Evolutionary conservation across 2,113 vertebrate genomes (phyloP).

Genomic region (Paralichthys olivaceus): DNA sequence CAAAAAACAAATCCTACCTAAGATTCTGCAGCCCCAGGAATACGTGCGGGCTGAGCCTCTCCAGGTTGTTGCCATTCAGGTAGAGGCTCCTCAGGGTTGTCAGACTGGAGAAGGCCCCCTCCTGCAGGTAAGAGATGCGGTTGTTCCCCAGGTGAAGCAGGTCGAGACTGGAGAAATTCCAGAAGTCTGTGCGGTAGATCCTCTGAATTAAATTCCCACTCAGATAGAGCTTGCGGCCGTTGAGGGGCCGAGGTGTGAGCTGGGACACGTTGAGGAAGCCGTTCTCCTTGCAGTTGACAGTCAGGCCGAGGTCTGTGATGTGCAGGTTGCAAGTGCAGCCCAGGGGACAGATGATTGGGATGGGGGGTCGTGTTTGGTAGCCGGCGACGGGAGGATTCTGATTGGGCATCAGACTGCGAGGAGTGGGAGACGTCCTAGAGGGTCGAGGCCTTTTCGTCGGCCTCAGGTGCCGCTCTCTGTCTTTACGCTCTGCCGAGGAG

Average conservation of each 20-base stretch:
- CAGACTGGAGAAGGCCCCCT: slow-evolving; percentile 95
- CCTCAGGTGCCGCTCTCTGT: slow-evolving; percentile 89
- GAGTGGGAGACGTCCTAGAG: slow-evolving; percentile 89
- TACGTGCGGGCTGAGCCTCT: slow-evolving; percentile 93
- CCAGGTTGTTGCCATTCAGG: slow-evolving; percentile 95
- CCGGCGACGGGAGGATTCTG: slow-evolving; percentile 93
- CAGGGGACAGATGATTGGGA: slow-evolving; percentile 95
- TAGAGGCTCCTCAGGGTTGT: slow-evolving; percentile 94
- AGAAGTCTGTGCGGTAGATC: slow-evolving; percentile 96
- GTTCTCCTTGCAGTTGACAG: slow-evolving; percentile 95
- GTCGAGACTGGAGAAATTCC: slow-evolving; percentile 98
- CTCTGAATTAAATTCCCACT: slow-evolving; percentile 97
- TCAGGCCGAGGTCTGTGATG: slow-evolving; percentile 95
- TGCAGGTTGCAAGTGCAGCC: slow-evolving; percentile 96
- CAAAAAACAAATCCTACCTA: slow-evolving; percentile 58
- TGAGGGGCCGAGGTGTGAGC: slow-evolving; percentile 93
- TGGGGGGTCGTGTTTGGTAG: slow-evolving; percentile 96
- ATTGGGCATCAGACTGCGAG: slow-evolving; percentile 90
- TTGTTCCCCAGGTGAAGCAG: slow-evolving; percentile 97
- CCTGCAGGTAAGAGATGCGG: slow-evolving; percentile 95
- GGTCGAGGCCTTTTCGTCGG: slow-evolving; percentile 91
- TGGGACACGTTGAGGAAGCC: slow-evolving; percentile 95
- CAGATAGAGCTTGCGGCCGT: slow-evolving; percentile 96
- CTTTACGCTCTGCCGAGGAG: slow-evolving; percentile 89
- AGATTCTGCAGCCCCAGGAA: slow-evolving; percentile 94